These are phyloP conservation scores for Lithodes maja DNA, from an alignment of 2,888 invertebrate species.

Conservation along the genomic window DNA sequence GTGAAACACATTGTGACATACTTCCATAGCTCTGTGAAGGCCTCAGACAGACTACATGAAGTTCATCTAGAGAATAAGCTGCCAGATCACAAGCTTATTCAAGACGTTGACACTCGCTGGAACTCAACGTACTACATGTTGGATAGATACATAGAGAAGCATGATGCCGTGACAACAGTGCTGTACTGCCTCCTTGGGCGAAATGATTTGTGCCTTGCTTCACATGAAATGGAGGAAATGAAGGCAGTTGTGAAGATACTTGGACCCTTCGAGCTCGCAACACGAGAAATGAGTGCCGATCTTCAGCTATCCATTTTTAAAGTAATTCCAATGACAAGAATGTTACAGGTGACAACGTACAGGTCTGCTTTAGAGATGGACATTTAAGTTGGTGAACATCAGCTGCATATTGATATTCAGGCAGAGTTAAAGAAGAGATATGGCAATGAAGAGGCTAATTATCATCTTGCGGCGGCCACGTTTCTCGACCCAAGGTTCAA, in stretches of 20 bases:
- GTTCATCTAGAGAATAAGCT: neutral
- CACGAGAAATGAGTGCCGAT: neutral
- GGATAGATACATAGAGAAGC: neutral
- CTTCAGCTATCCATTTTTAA: neutral
- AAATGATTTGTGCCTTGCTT: neutral
- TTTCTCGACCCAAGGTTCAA: constrained; percentile 6
- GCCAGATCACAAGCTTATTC: neutral
- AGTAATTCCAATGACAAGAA: neutral
- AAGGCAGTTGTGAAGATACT: too few relatives aligned
- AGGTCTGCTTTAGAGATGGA: too few relatives aligned
- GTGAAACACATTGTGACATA: neutral
- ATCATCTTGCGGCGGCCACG: neutral
- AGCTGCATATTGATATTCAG: too few relatives aligned
- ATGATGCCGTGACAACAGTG: neutral
- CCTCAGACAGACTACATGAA: neutral
- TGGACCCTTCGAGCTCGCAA: too few relatives aligned
- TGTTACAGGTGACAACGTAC: neutral
- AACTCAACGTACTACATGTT: neutral
- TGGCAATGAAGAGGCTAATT: constrained; percentile 4
- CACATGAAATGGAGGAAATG: neutral
- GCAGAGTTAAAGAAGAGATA: neutral
- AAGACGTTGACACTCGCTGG: neutral
- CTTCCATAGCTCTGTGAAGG: neutral
- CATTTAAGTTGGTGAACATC: too few relatives aligned
- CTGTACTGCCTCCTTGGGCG: neutral